phyloP scores from a whole-genome alignment of 2,888 invertebrate genomes.

The Diarsia rubi region DNA sequence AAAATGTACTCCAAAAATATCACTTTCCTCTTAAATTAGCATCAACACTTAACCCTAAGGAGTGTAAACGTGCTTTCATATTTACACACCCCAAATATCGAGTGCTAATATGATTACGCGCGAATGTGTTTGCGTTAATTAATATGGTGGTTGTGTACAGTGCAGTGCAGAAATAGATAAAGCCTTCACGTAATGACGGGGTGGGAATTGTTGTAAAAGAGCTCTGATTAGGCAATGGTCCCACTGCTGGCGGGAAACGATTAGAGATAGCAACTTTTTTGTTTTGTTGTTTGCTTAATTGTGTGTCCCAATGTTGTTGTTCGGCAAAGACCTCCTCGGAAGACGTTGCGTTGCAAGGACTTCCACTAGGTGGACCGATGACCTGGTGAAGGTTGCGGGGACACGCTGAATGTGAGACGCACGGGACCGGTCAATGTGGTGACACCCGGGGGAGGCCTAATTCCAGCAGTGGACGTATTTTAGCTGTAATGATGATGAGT shows the following conservation, averaged over 20 bases:
- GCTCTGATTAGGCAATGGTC: conserved; percentile 2
- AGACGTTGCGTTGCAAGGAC: too few species aligned
- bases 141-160: conserved; percentile 60
- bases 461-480: too few species aligned
- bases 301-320: too few species aligned
- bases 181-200: conserved; percentile 59
- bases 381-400: too few species aligned
- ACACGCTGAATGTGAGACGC: too few species aligned
- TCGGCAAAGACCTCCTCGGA: too few species aligned
- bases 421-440: too few species aligned
- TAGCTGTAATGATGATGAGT: too few species aligned
- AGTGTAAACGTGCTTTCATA: conserved; percentile 24
- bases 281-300: too few species aligned
- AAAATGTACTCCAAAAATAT: conserved; percentile 35
- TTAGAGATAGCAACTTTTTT: neutral
- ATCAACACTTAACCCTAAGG: conserved; percentile 10
- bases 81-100: conserved; percentile 48
- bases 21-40: conserved; percentile 24
- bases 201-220: conserved; percentile 50
- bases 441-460: too few species aligned
- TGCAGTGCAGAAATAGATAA: conserved; percentile 62
- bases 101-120: conserved; percentile 61
- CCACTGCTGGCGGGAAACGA: neutral
- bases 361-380: too few species aligned
- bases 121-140: conserved; percentile 65